A percentile compares a stretch with the other conserved stretches of the same genome.
phyloP scores from a whole-genome alignment of 2,888 invertebrate genomes.

The Epicampocera succincta region DNA sequence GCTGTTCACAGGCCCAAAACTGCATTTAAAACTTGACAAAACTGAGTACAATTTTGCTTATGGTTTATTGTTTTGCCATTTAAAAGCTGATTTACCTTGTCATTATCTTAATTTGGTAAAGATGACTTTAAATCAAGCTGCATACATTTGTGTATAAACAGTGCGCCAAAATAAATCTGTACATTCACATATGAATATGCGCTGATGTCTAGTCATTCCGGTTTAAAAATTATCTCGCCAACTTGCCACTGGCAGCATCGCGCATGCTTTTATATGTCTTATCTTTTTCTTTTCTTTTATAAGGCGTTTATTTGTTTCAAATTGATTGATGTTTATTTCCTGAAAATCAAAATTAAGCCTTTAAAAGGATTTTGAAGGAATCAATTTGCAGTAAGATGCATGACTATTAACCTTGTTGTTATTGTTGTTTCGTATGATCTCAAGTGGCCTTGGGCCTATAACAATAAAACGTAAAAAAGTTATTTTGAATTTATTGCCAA shows the following conservation, averaged over 20 bases:
- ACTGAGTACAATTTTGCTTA: slow-evolving; percentile 8
- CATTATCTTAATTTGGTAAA: slow-evolving; percentile 61
- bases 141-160: neutral
- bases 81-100: slow-evolving; percentile 62
- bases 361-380: slow-evolving; percentile 43
- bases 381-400: slow-evolving; percentile 38
- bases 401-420: too few species aligned
- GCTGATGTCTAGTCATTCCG: slow-evolving; percentile 16
- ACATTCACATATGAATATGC: neutral
- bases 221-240: slow-evolving; percentile 2
- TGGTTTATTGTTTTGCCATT: slow-evolving; percentile 55
- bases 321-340: slow-evolving; percentile 36
- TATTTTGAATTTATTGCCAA: too few species aligned
- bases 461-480: too few species aligned
- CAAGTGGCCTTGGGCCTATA: too few species aligned
- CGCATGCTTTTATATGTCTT: slow-evolving; percentile 1
- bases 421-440: too few species aligned
- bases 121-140: slow-evolving; percentile 11
- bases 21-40: slow-evolving; percentile 11
- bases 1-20: neutral
- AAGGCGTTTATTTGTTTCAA: neutral
- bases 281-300: slow-evolving; percentile 19
- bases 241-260: neutral
- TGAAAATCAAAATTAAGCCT: slow-evolving; percentile 45
- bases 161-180: neutral